These are phyloP conservation scores for Synanthedon myopaeformis DNA, from an alignment of 2,888 invertebrate species.

Conservation along the genomic window DNA sequence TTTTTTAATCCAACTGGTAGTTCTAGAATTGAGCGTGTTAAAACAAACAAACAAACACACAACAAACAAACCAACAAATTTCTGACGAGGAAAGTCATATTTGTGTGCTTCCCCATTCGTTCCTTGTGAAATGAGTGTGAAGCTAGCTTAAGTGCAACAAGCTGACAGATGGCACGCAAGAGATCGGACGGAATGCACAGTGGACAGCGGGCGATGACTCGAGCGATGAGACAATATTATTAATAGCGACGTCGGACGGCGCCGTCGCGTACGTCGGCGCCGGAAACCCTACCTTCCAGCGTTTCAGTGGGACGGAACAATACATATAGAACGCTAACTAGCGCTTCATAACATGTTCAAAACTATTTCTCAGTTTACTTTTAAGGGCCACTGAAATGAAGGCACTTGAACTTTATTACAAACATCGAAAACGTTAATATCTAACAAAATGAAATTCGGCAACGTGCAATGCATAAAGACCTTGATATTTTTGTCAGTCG, in stretches of 20 bases:
- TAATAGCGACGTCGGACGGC: slow-evolving; percentile 52
- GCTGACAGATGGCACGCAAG: slow-evolving; percentile 46
- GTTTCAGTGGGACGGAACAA: slow-evolving; percentile 45
- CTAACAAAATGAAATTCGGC: too few relatives aligned
- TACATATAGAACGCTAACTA: slow-evolving; percentile 5
- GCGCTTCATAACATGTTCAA: too few relatives aligned
- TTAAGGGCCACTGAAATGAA: too few relatives aligned
- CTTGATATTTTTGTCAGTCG: too few relatives aligned
- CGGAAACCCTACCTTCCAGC: slow-evolving; percentile 50
- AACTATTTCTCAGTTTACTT: too few relatives aligned
- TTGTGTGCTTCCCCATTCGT: not conserved
- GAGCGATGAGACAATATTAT: slow-evolving; percentile 62
- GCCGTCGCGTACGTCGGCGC: slow-evolving; percentile 34
- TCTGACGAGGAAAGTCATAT: not conserved
- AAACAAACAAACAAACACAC: too few relatives aligned
- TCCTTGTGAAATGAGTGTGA: slow-evolving; percentile 1
- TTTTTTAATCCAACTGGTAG: too few relatives aligned
- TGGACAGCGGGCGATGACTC: slow-evolving; percentile 58
- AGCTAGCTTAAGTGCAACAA: slow-evolving; percentile 12
- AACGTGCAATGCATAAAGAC: too few relatives aligned
- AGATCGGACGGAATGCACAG: slow-evolving; percentile 34
- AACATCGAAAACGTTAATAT: too few relatives aligned
- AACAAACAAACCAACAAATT: too few relatives aligned
- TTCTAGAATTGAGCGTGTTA: too few relatives aligned
- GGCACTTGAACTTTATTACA: too few relatives aligned